Evolutionary conservation across 2,888 invertebrate species (phyloP).

Genomic region (Limnephilus rhombicus): DNA sequence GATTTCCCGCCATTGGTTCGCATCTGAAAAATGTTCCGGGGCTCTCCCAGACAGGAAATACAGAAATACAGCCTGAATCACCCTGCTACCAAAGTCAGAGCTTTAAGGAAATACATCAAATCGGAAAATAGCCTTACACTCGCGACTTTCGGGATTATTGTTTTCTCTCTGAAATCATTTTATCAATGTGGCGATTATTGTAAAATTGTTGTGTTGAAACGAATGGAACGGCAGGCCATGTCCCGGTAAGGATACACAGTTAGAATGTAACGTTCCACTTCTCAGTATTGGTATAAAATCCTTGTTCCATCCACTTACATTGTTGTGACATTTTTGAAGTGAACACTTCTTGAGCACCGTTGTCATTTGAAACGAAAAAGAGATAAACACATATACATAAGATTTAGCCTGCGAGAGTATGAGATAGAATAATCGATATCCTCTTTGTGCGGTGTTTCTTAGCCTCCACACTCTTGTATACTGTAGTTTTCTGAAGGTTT

Average conservation of each 20-base stretch:
- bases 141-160: neutral
- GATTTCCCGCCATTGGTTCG: slow-evolving; percentile 44
- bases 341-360: no score
- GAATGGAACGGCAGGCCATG: no score
- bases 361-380: no score
- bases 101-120: neutral
- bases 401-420: no score
- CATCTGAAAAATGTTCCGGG: slow-evolving; percentile 48
- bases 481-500: no score
- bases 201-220: neutral
- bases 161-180: neutral
- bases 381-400: no score
- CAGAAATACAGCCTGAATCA: slow-evolving; percentile 57
- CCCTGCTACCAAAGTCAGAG: neutral
- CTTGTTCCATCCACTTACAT: no score
- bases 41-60: slow-evolving; percentile 57
- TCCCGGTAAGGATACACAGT: neutral
- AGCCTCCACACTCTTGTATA: no score
- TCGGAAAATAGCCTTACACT: neutral
- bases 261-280: neutral
- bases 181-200: neutral
- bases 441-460: no score
- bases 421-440: no score
- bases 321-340: no score
- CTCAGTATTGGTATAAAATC: no score